These are phyloP conservation scores for Eupithecia centaureata DNA, from an alignment of 2,888 invertebrate species.

Conservation along the genomic window DNA sequence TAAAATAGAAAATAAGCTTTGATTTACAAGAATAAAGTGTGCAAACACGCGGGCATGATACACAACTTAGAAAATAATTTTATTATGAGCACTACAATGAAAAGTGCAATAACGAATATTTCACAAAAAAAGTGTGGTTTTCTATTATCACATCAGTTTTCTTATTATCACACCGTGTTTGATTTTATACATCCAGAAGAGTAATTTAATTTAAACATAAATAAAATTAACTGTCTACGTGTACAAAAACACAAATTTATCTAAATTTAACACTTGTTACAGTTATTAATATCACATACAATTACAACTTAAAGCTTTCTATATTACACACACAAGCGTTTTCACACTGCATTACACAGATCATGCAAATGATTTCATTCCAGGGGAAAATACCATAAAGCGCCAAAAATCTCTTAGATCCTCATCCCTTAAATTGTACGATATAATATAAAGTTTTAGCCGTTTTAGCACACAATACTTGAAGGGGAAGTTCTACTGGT, in stretches of 20 bases:
- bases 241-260: background rate
- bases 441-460: too few species aligned
- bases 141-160: background rate
- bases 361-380: slow-evolving; percentile 24
- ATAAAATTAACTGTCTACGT: background rate
- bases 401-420: too few species aligned
- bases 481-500: too few species aligned
- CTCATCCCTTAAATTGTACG: too few species aligned
- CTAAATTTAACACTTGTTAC: background rate
- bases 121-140: background rate
- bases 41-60: background rate
- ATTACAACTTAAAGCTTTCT: slow-evolving; percentile 18
- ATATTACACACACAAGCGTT: slow-evolving; percentile 22
- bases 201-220: background rate
- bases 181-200: background rate
- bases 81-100: background rate
- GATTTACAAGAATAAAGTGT: background rate
- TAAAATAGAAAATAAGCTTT: background rate
- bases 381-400: slow-evolving; percentile 24
- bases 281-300: background rate
- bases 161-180: background rate
- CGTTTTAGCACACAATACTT: too few species aligned
- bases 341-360: slow-evolving; percentile 21
- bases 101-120: background rate
- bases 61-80: background rate